These are phyloP conservation scores for Heteromyza rotundicornis DNA, from an alignment of 2,888 invertebrate genomes.

Conservation along the genomic window DNA sequence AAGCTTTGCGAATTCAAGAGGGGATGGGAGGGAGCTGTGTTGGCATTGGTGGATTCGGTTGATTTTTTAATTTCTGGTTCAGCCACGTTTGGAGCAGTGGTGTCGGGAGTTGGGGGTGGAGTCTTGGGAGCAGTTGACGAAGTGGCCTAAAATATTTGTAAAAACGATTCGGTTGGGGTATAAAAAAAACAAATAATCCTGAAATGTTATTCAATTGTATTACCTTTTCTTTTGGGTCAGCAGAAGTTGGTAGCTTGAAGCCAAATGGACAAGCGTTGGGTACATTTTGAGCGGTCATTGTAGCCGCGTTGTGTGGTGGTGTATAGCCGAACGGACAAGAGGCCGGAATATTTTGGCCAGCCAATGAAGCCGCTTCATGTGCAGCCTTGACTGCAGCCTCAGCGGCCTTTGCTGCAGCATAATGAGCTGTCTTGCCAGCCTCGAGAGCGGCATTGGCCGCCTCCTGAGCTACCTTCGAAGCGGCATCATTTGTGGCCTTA, in stretches of 20 bases:
- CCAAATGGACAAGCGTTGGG: too few species aligned
- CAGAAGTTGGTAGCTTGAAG: too few species aligned
- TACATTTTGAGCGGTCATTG: too few species aligned
- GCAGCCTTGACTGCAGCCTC: constrained; percentile 30
- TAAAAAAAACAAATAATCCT: too few species aligned
- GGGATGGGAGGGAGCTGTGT: constrained; percentile 34
- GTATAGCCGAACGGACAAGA: not conserved
- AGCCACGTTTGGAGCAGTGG: not conserved
- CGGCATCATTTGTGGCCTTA: constrained; percentile 26
- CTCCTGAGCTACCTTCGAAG: constrained; percentile 7
- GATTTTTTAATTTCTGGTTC: constrained; percentile 16
- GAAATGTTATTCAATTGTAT: too few species aligned
- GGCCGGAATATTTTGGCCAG: not conserved
- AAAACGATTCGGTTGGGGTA: too few species aligned
- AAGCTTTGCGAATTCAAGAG: constrained; percentile 33
- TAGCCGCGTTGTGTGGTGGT: constrained; percentile 3
- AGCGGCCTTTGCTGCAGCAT: constrained; percentile 19
- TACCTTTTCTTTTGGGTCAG: too few species aligned
- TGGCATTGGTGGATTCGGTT: not conserved
- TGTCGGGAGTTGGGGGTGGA: constrained; percentile 14
- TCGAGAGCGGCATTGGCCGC: constrained; percentile 21
- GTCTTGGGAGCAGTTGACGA: constrained; percentile 13
- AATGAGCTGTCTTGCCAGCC: constrained; percentile 23
- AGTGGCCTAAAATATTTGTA: constrained; percentile 1
- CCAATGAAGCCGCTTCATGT: constrained; percentile 8